Conservation (phyloP, 2,797 vertebrate genomes). For the Mormyrus proboscirostris region DNA sequence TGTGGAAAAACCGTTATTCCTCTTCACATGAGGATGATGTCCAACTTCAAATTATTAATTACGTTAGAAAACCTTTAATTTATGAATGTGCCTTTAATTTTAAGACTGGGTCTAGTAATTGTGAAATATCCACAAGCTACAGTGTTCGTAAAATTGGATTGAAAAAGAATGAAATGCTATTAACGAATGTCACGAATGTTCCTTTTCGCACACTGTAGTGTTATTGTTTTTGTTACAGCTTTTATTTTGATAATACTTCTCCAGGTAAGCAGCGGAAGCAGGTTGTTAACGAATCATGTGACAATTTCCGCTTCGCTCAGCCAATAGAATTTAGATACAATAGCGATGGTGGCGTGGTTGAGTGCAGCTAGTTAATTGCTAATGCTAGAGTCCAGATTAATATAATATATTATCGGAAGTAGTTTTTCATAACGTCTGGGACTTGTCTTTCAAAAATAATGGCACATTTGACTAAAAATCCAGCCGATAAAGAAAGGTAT, state of each 20-base stretch:
- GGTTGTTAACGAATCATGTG: background rate
- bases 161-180: background rate
- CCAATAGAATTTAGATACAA: background rate
- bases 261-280: background rate
- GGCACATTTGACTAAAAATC: constrained; percentile 60
- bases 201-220: background rate
- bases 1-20: background rate
- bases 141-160: background rate
- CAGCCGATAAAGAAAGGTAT: constrained; percentile 60
- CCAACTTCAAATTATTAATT: background rate
- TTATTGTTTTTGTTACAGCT: background rate
- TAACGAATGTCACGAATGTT: background rate
- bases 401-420: background rate
- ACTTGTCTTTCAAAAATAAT: constrained; percentile 33
- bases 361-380: background rate
- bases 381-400: background rate
- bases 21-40: background rate
- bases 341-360: background rate
- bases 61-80: background rate
- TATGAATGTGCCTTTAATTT: background rate
- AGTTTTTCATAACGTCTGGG: background rate
- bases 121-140: background rate
- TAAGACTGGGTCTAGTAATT: background rate
- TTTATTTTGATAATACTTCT: background rate
- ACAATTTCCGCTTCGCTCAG: background rate